Percentiles rank a stretch among this genome's conserved stretches.
phyloP scores from a whole-genome alignment of 2,113 vertebrate genomes.

The Hippopotamus amphibius region DNA sequence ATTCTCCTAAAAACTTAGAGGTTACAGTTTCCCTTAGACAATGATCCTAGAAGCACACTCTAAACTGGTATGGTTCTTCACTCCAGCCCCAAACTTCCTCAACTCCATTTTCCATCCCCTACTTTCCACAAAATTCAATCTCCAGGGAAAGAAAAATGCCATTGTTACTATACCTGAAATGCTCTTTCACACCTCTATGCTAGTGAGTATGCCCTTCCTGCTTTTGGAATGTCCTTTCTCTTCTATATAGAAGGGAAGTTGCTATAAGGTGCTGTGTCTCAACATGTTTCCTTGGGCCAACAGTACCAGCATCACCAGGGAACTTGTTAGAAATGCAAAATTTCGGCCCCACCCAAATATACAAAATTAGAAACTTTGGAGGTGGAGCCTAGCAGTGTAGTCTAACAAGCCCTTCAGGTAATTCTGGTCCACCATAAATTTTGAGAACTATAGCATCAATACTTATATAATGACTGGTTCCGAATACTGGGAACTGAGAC shows the following conservation, averaged over 20 bases:
- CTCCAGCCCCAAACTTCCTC: neutral
- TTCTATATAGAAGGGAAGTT: neutral
- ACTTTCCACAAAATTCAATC: neutral
- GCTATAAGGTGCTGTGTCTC: neutral
- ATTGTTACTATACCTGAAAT: neutral
- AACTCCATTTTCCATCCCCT: neutral
- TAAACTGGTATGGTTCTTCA: neutral
- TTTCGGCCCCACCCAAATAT: neutral
- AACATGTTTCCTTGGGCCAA: neutral
- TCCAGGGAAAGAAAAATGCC: neutral
- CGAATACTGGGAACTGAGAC: neutral
- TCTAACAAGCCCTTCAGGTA: neutral
- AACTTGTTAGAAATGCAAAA: neutral
- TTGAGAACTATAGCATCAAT: neutral
- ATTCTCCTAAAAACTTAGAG: neutral
- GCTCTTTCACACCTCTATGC: fast-evolving
- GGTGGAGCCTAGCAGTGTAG: neutral
- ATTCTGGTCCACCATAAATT: neutral
- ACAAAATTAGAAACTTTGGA: neutral
- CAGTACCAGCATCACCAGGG: neutral
- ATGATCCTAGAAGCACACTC: neutral
- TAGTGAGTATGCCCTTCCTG: neutral
- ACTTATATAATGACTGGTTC: neutral
- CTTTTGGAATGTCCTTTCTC: neutral
- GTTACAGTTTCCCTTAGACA: neutral